These are phyloP conservation scores for Halictus ligatus DNA, from an alignment of 2,888 invertebrate genomes.

Conservation along the genomic window DNA sequence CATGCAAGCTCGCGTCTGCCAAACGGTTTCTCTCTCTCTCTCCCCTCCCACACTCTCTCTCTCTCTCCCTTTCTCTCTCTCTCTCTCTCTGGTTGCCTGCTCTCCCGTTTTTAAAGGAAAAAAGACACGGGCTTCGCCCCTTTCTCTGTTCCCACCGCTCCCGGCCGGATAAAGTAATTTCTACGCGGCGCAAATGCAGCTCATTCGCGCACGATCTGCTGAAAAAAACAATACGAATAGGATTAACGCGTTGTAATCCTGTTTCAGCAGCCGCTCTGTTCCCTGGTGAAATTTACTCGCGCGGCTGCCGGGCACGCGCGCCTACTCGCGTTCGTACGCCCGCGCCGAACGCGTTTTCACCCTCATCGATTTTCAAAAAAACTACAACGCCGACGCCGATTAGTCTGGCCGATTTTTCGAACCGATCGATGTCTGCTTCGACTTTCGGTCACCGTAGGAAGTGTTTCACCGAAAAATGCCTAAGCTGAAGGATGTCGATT, in stretches of 20 bases:
- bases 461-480: too few relatives aligned
- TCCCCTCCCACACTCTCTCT: neutral
- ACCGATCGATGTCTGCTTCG: too few relatives aligned
- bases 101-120: conserved; percentile 4
- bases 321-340: neutral
- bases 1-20: conserved; percentile 47
- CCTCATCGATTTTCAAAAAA: neutral
- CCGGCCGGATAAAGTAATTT: conserved; percentile 31
- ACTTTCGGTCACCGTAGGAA: too few relatives aligned
- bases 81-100: neutral
- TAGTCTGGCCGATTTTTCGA: neutral
- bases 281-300: conserved; percentile 58
- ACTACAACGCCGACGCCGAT: neutral
- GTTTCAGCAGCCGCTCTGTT: conserved; percentile 50
- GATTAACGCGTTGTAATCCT: conserved; percentile 65
- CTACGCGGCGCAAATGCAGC: conserved; percentile 33
- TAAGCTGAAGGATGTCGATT: too few relatives aligned
- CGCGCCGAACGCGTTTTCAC: neutral
- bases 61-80: neutral
- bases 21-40: conserved; percentile 23
- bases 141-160: neutral
- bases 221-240: conserved; percentile 66
- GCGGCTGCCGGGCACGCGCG: conserved; percentile 13
- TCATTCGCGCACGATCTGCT: conserved; percentile 64
- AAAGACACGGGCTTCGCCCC: neutral